Base-by-base conservation (phyloP, 2,888 invertebrate species). In the Boloria euphrosyne region DNA sequence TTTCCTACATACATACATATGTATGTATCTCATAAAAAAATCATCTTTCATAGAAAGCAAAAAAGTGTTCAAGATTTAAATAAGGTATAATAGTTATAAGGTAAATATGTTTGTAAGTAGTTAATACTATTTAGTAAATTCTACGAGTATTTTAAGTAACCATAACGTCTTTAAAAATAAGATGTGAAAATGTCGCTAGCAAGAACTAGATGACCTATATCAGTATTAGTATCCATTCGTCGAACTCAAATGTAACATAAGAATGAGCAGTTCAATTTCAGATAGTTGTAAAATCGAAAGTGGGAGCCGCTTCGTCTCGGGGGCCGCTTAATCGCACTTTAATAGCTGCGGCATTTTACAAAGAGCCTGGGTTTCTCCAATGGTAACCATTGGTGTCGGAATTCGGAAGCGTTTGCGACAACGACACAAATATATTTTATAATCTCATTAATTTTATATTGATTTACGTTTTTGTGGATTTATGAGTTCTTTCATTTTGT, bases 201-300 rank as follows among this genome's bases (percentile, higher is more conserved):
- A 38, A 2, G 31, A 38, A 38, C 10, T 38, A n/a, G 46, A 13
- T 17, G 7, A 7, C 14, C 14, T 55, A 55, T 50, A 50, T 14
- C 43, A 44, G 44, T 58, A 13, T 49, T 2, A 49, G n/a, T 49
- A 49, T 14, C 6, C n/a, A 16, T 58, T 58, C 47, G 13, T 16
- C 47, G 16, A 27, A 31, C 14, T 27, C 22, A 46, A 46, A 47
- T 13, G 31, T 47, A 31, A 27, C 47, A 38, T 57, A 61, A 70
- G 71, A 71, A 73, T 75, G 71, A 73, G 74, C 62, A 59, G 74
- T 81, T 80, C 77, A 76, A 77, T 79, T 84, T 78, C 75, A 81
- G 84, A 84, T 83, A 83, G 83, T 83, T 81, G 83, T 88, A 86
- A 89, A 89, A 91, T 81, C 84, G 90, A 90, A 88, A 90, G 90